Percentiles rank a stretch among this genome's conserved stretches.
phyloP scores from a whole-genome alignment of 2,888 invertebrate species.

The Aproaerema taeniolella region DNA sequence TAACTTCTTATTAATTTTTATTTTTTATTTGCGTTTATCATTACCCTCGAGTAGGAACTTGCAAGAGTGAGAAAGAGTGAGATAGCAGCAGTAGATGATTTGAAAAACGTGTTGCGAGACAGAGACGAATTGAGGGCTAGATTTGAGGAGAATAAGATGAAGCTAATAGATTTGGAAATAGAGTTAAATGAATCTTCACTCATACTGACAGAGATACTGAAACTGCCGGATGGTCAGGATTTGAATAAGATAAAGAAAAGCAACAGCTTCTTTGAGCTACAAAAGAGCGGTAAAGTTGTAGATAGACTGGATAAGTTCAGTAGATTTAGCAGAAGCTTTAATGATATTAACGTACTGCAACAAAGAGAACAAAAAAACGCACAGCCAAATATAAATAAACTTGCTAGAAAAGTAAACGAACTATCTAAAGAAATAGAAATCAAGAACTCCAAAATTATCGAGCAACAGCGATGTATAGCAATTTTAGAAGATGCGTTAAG shows the following conservation, averaged over 20 bases:
- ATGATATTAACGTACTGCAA: conserved; percentile 51
- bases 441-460: conserved; percentile 73
- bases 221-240: conserved; percentile 61
- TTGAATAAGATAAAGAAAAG: conserved; percentile 55
- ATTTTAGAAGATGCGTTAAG: conserved; percentile 73
- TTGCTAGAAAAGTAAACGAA: conserved; percentile 58
- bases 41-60: conserved; percentile 56
- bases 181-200: conserved; percentile 73
- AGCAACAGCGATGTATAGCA: conserved; percentile 73
- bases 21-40: conserved; percentile 47
- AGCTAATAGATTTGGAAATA: conserved; percentile 70
- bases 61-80: conserved; percentile 58
- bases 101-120: conserved; percentile 48
- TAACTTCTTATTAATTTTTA: conserved; percentile 42
- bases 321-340: conserved; percentile 64
- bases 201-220: conserved; percentile 65
- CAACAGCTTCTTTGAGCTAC: conserved; percentile 66
- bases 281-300: conserved; percentile 78
- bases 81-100: conserved; percentile 53
- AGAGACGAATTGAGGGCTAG: conserved; percentile 52
- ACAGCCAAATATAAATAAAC: conserved; percentile 45
- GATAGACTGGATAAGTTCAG: conserved; percentile 71
- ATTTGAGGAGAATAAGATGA: conserved; percentile 62
- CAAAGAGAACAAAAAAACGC: conserved; percentile 35
- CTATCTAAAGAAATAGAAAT: conserved; percentile 64